phyloP scores from a whole-genome alignment of 2,113 vertebrate species.

The Aphyosemion australe region DNA sequence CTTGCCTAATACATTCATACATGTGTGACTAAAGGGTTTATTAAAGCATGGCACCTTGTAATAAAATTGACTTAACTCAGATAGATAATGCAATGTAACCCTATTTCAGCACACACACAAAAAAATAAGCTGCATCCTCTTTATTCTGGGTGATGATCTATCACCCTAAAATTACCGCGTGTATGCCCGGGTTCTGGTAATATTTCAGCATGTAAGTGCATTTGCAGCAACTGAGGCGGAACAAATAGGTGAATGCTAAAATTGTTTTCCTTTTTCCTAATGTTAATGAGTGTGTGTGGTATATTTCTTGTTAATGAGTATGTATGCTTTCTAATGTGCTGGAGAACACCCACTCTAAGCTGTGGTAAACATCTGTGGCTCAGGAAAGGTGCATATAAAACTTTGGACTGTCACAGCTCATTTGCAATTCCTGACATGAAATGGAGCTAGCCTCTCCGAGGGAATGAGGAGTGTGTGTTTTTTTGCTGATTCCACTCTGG shows the following conservation, averaged over 20 bases:
- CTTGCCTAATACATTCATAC: slow-evolving; percentile 33
- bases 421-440: slow-evolving; percentile 69
- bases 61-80: slow-evolving; percentile 57
- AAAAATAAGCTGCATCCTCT: slow-evolving; percentile 52
- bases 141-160: slow-evolving; percentile 53
- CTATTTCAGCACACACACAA: slow-evolving; percentile 43
- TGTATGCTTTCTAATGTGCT: slow-evolving; percentile 25
- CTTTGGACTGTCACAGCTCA: slow-evolving; percentile 46
- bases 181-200: slow-evolving; percentile 38
- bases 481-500: slow-evolving; percentile 67
- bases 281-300: slow-evolving; percentile 49
- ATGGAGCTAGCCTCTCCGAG: slow-evolving; percentile 55
- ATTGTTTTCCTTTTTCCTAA: slow-evolving; percentile 48
- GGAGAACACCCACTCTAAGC: slow-evolving; percentile 18
- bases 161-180: slow-evolving; percentile 58
- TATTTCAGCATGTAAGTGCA: slow-evolving; percentile 58
- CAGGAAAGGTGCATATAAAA: slow-evolving; percentile 33
- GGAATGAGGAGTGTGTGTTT: slow-evolving; percentile 27
- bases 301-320: slow-evolving; percentile 47
- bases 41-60: slow-evolving; percentile 36
- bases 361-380: slow-evolving; percentile 14
- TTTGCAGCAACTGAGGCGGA: slow-evolving; percentile 66
- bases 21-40: slow-evolving; percentile 45
- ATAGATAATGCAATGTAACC: slow-evolving; percentile 56
- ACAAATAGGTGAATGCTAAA: slow-evolving; percentile 56